Evolutionary conservation across 2,113 vertebrate species (phyloP).

Genomic region (Brachyhypopomus occidentalis): DNA sequence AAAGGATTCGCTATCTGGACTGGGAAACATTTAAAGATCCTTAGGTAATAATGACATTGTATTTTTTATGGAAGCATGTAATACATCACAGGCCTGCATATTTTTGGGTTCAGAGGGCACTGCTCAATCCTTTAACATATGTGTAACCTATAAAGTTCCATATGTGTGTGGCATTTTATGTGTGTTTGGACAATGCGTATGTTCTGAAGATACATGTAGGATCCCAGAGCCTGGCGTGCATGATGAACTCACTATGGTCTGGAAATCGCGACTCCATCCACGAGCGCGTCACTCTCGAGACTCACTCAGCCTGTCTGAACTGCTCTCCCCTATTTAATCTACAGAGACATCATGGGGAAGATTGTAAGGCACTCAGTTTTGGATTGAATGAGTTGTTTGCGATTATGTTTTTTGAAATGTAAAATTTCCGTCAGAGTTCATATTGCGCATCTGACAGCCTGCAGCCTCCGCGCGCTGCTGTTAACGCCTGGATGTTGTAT

Average conservation of each 20-base stretch:
- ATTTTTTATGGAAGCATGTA: too few relatives aligned
- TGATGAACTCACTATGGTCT: slow-evolving; percentile 64
- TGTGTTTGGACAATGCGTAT: too few relatives aligned
- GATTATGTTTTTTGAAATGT: slow-evolving; percentile 84
- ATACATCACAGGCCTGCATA: too few relatives aligned
- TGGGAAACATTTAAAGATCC: too few relatives aligned
- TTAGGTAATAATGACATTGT: too few relatives aligned
- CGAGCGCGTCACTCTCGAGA: slow-evolving; percentile 90
- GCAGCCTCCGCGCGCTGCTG: too few relatives aligned
- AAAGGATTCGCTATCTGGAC: too few relatives aligned
- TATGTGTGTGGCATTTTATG: too few relatives aligned
- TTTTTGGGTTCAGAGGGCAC: too few relatives aligned
- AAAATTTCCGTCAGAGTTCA: too few relatives aligned
- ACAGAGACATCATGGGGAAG: slow-evolving; percentile 89
- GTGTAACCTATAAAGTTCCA: slow-evolving; percentile 30
- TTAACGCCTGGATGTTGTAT: too few relatives aligned
- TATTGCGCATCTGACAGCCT: too few relatives aligned
- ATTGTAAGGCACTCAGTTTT: slow-evolving; percentile 87
- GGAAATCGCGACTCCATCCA: slow-evolving; percentile 81
- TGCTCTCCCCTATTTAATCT: slow-evolving; percentile 75
- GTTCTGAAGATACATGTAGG: neutral
- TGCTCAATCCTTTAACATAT: slow-evolving; percentile 22
- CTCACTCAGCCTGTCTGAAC: slow-evolving; percentile 95
- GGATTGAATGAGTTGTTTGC: slow-evolving; percentile 79
- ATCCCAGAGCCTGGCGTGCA: neutral